Conservation (phyloP, 2,888 invertebrate genomes). For the Lamproptera curius region DNA sequence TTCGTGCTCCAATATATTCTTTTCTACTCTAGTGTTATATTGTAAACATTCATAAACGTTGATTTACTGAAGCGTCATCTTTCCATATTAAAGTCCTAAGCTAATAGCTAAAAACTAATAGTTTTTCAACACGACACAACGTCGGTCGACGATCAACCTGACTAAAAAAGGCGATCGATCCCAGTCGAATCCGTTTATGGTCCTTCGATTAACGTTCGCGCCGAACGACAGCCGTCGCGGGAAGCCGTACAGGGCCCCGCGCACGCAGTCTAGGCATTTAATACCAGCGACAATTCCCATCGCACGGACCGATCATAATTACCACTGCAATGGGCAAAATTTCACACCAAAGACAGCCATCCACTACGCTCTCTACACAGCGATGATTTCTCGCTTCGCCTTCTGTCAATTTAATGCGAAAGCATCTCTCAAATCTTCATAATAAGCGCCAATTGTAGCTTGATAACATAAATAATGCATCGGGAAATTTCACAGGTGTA, state of each 20-base stretch:
- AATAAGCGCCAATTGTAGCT: slow-evolving; percentile 3
- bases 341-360: not conserved
- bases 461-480: not conserved
- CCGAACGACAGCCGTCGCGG: slow-evolving; percentile 7
- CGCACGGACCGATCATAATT: slow-evolving; percentile 17
- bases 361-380: slow-evolving; percentile 55
- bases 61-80: no score
- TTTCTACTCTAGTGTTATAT: no score
- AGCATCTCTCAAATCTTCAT: slow-evolving; percentile 23
- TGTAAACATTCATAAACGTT: no score
- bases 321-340: slow-evolving; percentile 9
- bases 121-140: no score
- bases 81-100: no score
- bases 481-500: not conserved
- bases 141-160: no score
- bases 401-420: slow-evolving; percentile 23
- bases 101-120: no score
- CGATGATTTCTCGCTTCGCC: slow-evolving; percentile 34
- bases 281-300: slow-evolving; percentile 8
- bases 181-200: slow-evolving; percentile 9
- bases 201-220: slow-evolving; percentile 8
- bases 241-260: slow-evolving; percentile 15
- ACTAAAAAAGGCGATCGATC: no score
- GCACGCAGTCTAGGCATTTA: slow-evolving; percentile 3
- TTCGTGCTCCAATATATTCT: no score